phyloP scores from a whole-genome alignment of 2,113 vertebrate species.

The Uropsilus gracilis region DNA sequence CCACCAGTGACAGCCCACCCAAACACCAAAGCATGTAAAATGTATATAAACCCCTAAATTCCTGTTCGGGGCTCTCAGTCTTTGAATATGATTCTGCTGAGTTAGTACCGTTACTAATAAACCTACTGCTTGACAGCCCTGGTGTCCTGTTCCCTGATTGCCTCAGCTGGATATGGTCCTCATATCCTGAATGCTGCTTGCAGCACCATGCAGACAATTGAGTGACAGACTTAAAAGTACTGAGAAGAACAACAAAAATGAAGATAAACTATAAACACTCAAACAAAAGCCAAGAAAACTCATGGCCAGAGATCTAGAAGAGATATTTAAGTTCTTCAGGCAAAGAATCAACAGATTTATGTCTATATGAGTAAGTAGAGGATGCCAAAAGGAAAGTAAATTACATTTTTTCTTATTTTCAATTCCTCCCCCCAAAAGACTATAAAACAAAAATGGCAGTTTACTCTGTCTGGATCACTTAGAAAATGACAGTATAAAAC shows the following conservation, averaged over 20 bases:
- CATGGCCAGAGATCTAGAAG: neutral
- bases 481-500: neutral
- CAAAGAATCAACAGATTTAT: neutral
- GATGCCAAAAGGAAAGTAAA: neutral
- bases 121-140: too few species aligned
- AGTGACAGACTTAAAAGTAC: neutral
- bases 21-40: too few species aligned
- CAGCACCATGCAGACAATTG: neutral
- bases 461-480: neutral
- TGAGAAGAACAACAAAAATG: neutral
- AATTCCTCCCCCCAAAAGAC: neutral
- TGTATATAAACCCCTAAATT: too few species aligned
- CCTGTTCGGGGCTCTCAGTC: too few species aligned
- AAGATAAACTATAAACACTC: neutral
- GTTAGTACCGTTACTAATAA: too few species aligned
- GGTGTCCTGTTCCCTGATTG: too few species aligned
- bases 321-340: neutral
- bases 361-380: neutral
- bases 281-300: conserved; percentile 10
- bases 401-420: neutral
- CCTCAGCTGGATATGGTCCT: too few species aligned
- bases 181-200: too few species aligned
- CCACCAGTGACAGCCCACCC: too few species aligned
- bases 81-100: too few species aligned
- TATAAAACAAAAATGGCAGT: neutral